Conservation (phyloP, 92 coral and sea anemone genomes). For the Epizoanthus ramosus region DNA sequence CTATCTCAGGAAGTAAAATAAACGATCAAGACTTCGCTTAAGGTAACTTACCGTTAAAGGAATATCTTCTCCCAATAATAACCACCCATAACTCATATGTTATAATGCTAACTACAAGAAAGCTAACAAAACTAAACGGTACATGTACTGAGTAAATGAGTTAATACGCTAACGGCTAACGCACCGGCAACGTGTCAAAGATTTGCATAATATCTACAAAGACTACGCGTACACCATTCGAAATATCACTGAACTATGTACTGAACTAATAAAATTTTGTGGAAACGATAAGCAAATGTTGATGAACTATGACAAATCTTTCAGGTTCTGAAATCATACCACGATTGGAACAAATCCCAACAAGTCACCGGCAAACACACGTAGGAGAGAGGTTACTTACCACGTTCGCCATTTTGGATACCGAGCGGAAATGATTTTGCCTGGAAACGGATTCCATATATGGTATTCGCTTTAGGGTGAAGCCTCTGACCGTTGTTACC, state of each 20-base stretch:
- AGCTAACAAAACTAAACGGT: no score
- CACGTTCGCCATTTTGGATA: conserved; percentile 71
- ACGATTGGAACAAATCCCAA: neutral
- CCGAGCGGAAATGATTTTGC: conserved; percentile 51
- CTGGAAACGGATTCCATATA: conserved; percentile 54
- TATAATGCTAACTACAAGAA: no score
- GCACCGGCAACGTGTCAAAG: conserved; percentile 18
- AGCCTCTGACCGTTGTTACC: conserved; percentile 91
- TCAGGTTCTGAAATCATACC: neutral
- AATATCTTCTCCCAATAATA: no score
- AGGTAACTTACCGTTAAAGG: no score
- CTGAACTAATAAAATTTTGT: neutral
- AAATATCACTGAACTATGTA: neutral
- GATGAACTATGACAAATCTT: neutral
- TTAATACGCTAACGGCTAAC: no score
- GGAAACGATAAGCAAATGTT: neutral
- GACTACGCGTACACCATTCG: neutral
- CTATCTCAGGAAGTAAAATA: no score
- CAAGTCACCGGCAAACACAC: neutral
- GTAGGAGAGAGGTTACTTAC: conserved; percentile 43
- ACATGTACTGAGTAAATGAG: no score
- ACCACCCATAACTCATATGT: no score
- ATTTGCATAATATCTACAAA: neutral
- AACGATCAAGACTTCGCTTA: no score
- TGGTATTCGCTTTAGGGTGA: conserved; percentile 39